Conservation (phyloP, 2,888 invertebrate genomes). For the Xylocampa areola region DNA sequence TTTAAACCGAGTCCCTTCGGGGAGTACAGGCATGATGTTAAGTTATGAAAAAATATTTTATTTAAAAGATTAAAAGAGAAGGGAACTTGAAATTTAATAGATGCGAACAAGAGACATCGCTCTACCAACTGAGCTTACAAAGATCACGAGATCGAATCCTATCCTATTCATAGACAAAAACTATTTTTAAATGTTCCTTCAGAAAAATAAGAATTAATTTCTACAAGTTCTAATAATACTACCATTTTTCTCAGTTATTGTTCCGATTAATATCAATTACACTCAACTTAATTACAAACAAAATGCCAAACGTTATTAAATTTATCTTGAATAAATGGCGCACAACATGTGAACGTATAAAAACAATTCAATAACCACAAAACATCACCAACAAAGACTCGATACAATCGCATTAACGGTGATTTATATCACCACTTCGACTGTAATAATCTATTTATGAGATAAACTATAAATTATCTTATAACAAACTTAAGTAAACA, state of each 20-base stretch:
- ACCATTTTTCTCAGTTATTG: constrained; percentile 1
- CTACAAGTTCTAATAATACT: constrained; percentile 10
- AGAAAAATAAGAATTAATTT: too few species aligned
- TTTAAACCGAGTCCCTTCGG: too few species aligned
- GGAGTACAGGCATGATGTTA: too few species aligned
- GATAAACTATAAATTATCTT: constrained; percentile 86
- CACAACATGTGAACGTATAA: constrained; percentile 60
- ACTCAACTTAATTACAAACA: constrained; percentile 23
- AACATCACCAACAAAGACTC: constrained; percentile 57
- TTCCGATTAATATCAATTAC: constrained; percentile 39
- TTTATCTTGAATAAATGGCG: constrained; percentile 48
- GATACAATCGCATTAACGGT: constrained; percentile 76
- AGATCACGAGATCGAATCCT: too few species aligned
- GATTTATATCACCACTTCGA: constrained; percentile 80
- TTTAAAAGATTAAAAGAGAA: too few species aligned
- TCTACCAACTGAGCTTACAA: too few species aligned
- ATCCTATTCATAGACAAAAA: too few species aligned
- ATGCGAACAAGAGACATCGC: too few species aligned
- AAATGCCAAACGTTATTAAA: constrained; percentile 43
- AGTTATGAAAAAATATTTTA: too few species aligned
- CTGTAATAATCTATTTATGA: constrained; percentile 83
- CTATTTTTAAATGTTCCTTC: too few species aligned
- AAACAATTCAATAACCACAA: constrained; percentile 66
- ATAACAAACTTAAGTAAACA: constrained; percentile 37
- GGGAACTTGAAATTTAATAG: too few species aligned